phyloP scores from a whole-genome alignment of 1,140 invertebrate species.

The Aphaenogaster floridana region DNA sequence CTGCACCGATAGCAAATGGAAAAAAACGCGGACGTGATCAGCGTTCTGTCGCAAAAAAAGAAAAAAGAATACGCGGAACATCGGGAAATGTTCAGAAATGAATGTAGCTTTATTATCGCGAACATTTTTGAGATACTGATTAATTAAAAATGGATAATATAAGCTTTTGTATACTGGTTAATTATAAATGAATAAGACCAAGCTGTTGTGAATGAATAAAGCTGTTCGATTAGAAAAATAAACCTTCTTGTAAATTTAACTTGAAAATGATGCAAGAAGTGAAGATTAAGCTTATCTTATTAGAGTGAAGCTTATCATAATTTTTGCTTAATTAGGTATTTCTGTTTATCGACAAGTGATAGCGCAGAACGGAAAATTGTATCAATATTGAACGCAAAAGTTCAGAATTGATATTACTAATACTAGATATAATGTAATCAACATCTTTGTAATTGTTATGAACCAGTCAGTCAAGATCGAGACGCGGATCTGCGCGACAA shows the following conservation, averaged over 20 bases:
- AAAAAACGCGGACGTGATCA: not conserved
- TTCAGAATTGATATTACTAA: not conserved
- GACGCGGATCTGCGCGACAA: not conserved
- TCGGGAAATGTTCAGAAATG: not conserved
- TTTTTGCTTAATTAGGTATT: slow-evolving; percentile 21
- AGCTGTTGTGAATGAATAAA: not conserved
- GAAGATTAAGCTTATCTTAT: not conserved
- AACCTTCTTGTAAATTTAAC: not conserved
- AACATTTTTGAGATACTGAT: not conserved
- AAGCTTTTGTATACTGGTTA: too few relatives aligned
- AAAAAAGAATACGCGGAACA: not conserved
- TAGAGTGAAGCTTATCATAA: not conserved
- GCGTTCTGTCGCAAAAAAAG: not conserved
- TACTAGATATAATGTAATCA: not conserved
- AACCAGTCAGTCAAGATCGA: not conserved
- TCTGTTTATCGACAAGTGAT: not conserved
- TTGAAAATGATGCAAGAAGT: not conserved
- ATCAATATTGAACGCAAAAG: not conserved
- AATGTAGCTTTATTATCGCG: not conserved
- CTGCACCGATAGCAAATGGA: slow-evolving; percentile 26
- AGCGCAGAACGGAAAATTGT: not conserved
- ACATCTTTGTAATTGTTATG: not conserved
- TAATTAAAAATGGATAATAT: too few relatives aligned
- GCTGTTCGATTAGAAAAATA: not conserved
- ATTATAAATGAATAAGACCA: not conserved